phyloP scores from a whole-genome alignment of 2,888 invertebrate genomes.

The Torymus aiolomorphi region DNA sequence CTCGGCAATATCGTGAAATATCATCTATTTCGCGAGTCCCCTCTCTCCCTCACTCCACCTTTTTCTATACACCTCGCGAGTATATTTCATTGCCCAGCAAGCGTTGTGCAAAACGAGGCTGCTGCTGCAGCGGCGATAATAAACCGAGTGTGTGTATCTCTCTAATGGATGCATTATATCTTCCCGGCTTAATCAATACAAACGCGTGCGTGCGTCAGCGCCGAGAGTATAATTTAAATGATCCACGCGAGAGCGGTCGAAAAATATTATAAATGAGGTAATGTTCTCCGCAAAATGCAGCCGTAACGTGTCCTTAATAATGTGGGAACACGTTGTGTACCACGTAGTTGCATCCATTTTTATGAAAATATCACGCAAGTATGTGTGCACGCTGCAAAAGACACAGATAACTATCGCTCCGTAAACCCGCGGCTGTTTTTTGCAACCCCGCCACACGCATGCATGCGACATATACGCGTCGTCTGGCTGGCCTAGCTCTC shows the following conservation, averaged over 20 bases:
- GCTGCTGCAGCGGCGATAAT: constrained; percentile 6
- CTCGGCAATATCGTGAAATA: constrained; percentile 41
- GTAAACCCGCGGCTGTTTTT: constrained; percentile 31
- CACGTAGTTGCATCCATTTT: neutral
- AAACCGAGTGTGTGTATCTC: neutral
- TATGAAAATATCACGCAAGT: constrained; percentile 20
- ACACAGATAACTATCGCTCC: constrained; percentile 23
- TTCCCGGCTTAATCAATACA: constrained; percentile 15
- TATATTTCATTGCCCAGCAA: constrained; percentile 10
- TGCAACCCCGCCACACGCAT: neutral
- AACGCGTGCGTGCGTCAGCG: neutral
- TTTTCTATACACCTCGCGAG: neutral
- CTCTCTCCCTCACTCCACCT: constrained; percentile 11
- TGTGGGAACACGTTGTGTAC: too few species aligned
- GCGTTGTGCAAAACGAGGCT: neutral
- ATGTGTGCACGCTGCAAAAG: neutral
- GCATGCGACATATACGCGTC: too few species aligned
- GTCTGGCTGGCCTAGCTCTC: too few species aligned
- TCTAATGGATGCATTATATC: constrained; percentile 24
- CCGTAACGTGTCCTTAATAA: too few species aligned
- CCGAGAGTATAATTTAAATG: neutral
- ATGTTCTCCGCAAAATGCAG: too few species aligned
- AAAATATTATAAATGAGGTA: too few species aligned
- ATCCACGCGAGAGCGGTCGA: too few species aligned
- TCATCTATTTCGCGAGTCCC: constrained; percentile 39